These are phyloP conservation scores for Psophia crepitans DNA, from an alignment of 2,113 vertebrate species.

Conservation along the genomic window DNA sequence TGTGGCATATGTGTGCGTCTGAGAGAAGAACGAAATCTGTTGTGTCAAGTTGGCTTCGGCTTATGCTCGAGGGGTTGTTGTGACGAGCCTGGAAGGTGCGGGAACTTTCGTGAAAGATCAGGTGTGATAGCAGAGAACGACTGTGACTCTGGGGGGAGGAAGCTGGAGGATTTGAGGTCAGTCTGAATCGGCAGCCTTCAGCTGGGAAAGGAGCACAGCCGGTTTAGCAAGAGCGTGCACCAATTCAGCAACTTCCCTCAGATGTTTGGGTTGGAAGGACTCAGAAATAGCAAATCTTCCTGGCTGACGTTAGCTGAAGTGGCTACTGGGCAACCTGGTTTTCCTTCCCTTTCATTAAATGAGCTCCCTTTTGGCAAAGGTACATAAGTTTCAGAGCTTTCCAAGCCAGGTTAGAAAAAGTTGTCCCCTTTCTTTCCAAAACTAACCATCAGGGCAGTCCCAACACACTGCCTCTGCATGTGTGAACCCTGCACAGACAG, in stretches of 20 bases:
- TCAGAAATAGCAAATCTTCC: not conserved
- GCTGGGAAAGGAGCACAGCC: not conserved
- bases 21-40: not conserved
- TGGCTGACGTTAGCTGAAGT: not conserved
- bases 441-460: not conserved
- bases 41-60: not conserved
- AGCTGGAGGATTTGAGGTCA: not conserved
- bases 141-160: not conserved
- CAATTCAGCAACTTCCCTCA: not conserved
- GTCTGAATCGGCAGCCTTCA: not conserved
- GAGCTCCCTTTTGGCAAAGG: not conserved
- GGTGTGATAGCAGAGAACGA: not conserved
- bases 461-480: accelerated
- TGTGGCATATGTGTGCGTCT: not conserved
- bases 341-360: not conserved
- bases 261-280: not conserved
- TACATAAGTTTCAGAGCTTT: not conserved
- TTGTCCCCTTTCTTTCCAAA: not conserved
- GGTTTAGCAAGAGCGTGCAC: not conserved
- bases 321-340: not conserved
- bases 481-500: not conserved
- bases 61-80: not conserved
- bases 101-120: not conserved
- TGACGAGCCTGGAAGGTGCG: not conserved
- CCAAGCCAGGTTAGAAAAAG: not conserved